Evolutionary conservation across 2,113 vertebrate species (phyloP), one percentile per base, ranked within the genome.

Genomic region (Indicator maculatus): DNA sequence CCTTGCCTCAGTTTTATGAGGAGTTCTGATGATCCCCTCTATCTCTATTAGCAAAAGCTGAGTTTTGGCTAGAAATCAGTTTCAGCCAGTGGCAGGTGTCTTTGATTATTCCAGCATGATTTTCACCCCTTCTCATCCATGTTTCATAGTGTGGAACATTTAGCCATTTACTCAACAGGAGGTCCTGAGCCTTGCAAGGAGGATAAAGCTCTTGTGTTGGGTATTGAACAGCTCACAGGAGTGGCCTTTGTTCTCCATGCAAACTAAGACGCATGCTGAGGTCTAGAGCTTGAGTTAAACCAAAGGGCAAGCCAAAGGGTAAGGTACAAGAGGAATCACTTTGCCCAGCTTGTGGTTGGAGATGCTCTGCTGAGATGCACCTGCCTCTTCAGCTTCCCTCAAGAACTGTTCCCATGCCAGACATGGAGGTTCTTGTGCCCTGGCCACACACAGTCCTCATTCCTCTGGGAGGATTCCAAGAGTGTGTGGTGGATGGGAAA

Each of bases 41-140:
- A 71, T 88, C 86, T 87, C 85, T 24, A 47, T 85, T 52, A 89
- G 67, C 69, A 59, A 69, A 86, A 70, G 38, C 16, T 66, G 39
- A 33, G 55, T 44, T 94, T 84, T 27, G 76, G 47, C 16, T 27
- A 11, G 52, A 60, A 88, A 90, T 47, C 4, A 16, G 8, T n/a
- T 82, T 50, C 47, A 56, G 33, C 41, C 45, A 21, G 58, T 0
- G 3, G 33, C 91, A 89, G 78, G 88, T 93, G 91, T 45, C 87
- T 86, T 92, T 84, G 70, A 83, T 87, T 91, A 76, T 44, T 96
- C 33, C 86, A 81, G 61, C 7, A 14, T 28, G 64, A 83, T 64
- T 91, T 89, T 61, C 65, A 86, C 41, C 76, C 63, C 45, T 91
- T 60, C 63, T 89, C 50, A n/a, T 19, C n/a, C 71, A 4, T 18